Evolutionary conservation across 2,797 vertebrate species (phyloP), one percentile per base, ranked within the genome.

Genomic region (Protonibea diacanthus): DNA sequence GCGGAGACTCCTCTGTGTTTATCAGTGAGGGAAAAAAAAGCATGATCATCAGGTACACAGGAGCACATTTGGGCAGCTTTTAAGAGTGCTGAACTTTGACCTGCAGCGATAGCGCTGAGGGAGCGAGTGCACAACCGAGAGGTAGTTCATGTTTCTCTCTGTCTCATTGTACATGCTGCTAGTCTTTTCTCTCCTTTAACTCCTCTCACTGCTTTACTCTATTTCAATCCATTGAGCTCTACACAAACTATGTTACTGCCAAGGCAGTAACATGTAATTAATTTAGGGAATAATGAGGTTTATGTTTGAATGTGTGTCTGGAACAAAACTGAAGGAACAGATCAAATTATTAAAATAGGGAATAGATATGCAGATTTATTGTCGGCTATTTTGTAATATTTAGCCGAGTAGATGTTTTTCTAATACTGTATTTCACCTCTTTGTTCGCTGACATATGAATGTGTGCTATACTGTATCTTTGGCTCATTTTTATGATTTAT

Each of bases 31-130:
- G 33, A 33, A 65, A 65, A 59, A 60, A 69, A 80, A 45, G 77
- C 40, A 1, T 15, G 51, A 40, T 82, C 76, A 48, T 69, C 75
- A 58, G 27, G 21, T 71, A 79, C 60, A 74, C 66, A 69, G 51
- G 66, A 61, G 73, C 48, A 57, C 63, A 78, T 86, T 72, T 78
- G 40, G 76, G 52, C 63, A 57, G 48, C 49, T 74, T 83, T 77
- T 71, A 68, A 60, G 38, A 64, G 74, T 5, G 29, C 47, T 78
- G 73, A 88, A 83, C 80, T 85, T 89, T 89, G 85, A 88, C 88
- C 90, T n/a, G 56, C 42, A 48, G 68, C 68, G 83, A 85, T 78
- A 80, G 67, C 25, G 65, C 49, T 45, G 56, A 78, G 21, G 40
- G 42, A 45, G 66, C 38, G 66, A 74, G 89, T 91, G 52, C 76